Evolutionary conservation across 1,140 invertebrate genomes (phyloP).

Genomic region (Araneus ventricosus): DNA sequence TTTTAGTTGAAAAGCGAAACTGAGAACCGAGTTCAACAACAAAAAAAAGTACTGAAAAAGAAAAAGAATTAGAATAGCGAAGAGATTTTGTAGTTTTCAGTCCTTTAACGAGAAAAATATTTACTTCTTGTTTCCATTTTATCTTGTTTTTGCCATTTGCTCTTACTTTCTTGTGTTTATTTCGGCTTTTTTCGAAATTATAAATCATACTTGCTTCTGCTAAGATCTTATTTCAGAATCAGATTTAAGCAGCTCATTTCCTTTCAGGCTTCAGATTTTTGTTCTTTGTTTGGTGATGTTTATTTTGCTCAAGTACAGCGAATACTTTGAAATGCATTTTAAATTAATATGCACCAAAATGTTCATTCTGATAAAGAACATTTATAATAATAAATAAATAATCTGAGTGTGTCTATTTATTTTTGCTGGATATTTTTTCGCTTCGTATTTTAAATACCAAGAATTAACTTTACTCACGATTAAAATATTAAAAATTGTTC

Average conservation of each 20-base stretch:
- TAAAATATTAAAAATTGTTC: too few species aligned
- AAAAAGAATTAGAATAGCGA: not conserved
- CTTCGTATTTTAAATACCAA: too few species aligned
- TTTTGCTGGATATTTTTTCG: too few species aligned
- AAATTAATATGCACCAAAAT: too few species aligned
- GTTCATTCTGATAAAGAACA: too few species aligned
- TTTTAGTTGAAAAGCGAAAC: constrained; percentile 35
- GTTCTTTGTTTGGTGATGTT: too few species aligned
- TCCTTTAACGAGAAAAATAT: not conserved
- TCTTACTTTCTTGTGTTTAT: not conserved
- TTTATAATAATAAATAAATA: too few species aligned
- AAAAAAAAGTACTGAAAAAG: not conserved
- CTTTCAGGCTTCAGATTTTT: too few species aligned
- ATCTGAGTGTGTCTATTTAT: too few species aligned
- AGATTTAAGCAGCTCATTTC: not conserved
- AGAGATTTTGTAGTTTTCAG: not conserved
- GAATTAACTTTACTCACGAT: too few species aligned
- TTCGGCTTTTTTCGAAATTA: not conserved
- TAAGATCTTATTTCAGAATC: not conserved
- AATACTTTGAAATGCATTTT: too few species aligned
- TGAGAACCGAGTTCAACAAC: not conserved
- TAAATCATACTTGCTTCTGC: not conserved
- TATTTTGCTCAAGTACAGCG: too few species aligned
- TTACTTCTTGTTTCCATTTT: not conserved
- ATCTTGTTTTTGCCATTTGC: not conserved